Evolutionary conservation across 2,797 vertebrate species (phyloP).

Genomic region (Anabas testudineus): DNA sequence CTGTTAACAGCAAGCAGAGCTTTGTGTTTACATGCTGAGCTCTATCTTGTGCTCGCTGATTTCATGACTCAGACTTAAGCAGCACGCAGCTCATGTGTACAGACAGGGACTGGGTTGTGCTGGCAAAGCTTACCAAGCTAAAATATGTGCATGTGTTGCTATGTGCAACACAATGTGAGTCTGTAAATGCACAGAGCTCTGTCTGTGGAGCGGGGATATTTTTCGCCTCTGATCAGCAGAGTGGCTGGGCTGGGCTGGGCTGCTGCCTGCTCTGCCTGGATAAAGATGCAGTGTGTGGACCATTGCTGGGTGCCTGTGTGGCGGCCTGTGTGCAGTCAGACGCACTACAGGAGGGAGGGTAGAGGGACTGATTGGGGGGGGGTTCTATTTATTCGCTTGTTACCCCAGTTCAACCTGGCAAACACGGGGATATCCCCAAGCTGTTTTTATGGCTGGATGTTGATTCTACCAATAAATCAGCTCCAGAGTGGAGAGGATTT

Average conservation of each 20-base stretch:
- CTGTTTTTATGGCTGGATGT: slow-evolving; percentile 40
- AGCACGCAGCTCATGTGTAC: slow-evolving; percentile 61
- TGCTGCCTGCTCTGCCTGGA: slow-evolving; percentile 62
- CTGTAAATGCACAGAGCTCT: slow-evolving; percentile 83
- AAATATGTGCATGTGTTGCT: slow-evolving; percentile 81
- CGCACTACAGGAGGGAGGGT: slow-evolving; percentile 13
- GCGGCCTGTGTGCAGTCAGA: slow-evolving; percentile 47
- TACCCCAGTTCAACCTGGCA: slow-evolving; percentile 58
- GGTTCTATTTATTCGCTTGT: slow-evolving; percentile 47
- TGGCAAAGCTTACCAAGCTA: slow-evolving; percentile 72
- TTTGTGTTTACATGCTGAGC: slow-evolving; percentile 37
- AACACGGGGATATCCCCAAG: slow-evolving; percentile 68
- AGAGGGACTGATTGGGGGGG: slow-evolving; percentile 8
- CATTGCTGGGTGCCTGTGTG: slow-evolving; percentile 60
- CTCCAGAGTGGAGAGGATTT: slow-evolving; percentile 22
- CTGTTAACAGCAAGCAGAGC: slow-evolving; percentile 11
- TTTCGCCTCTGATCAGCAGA: slow-evolving; percentile 76
- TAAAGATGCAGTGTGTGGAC: slow-evolving; percentile 81
- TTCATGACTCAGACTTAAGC: slow-evolving; percentile 70
- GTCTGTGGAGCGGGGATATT: slow-evolving; percentile 81
- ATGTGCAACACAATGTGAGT: slow-evolving; percentile 75
- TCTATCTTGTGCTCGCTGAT: slow-evolving; percentile 51
- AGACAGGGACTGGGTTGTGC: slow-evolving; percentile 77
- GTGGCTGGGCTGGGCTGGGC: slow-evolving; percentile 67
- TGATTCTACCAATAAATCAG: slow-evolving; percentile 22